phyloP scores from a whole-genome alignment of 1,140 invertebrate genomes.

The Calephelis virginiensis region DNA sequence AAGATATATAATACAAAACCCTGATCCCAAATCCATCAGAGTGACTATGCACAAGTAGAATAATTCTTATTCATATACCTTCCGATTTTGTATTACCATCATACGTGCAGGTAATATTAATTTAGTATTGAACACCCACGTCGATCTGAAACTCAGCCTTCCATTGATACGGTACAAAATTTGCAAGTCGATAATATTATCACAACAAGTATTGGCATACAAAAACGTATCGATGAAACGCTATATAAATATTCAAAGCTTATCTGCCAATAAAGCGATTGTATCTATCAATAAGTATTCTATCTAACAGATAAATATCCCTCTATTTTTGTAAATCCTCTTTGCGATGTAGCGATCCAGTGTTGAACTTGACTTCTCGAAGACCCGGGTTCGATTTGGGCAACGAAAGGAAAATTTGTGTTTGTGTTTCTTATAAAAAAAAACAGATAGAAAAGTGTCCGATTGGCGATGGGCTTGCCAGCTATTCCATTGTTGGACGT shows the following conservation, averaged over 20 bases:
- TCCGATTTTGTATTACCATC: conserved; percentile 29
- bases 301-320: not conserved
- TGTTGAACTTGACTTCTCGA: no score
- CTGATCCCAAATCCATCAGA: no score
- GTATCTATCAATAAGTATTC: not conserved
- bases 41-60: not conserved
- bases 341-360: no score
- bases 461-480: no score
- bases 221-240: conserved; percentile 1
- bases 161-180: conserved; percentile 22
- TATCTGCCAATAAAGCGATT: not conserved
- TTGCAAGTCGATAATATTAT: conserved; percentile 18
- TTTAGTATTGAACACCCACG: conserved; percentile 38
- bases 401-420: no score
- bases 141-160: conserved; percentile 21
- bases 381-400: no score
- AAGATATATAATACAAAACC: no score
- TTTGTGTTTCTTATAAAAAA: no score
- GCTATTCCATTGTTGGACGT: no score
- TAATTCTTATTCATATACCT: conserved; percentile 22
- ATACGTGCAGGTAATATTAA: conserved; percentile 42
- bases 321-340: not conserved
- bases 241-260: conserved; percentile 7
- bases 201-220: conserved; percentile 7
- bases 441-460: no score